Evolutionary conservation across 2,888 invertebrate genomes (phyloP), one percentile per base, ranked within the genome.

Genomic region (Latheticus oryzae): DNA sequence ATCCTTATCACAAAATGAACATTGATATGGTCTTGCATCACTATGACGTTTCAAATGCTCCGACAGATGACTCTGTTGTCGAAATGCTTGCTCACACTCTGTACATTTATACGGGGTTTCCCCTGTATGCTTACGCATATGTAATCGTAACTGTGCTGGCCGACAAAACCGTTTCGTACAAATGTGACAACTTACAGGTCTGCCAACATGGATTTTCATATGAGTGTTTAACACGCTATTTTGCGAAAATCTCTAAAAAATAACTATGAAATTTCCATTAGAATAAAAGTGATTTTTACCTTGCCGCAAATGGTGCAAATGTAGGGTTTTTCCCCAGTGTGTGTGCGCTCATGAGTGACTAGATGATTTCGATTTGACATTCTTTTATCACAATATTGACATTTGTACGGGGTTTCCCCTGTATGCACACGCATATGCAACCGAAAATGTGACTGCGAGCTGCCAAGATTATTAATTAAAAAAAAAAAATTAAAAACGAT

Each of bases 101-200:
- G 67, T 62, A 40, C 78, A 78, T 1, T 67, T 38, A 54, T 67
- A 77, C 1, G 78, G 77, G 56, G 75, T 78, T 59, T 76, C 76
- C 26, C 76, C 77, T 75, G 52, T 37, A 58, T 76, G 77, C 61
- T 69, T 73, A 28, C 74, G 60, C 72, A 76, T 69, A 52, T 77
- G 77, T 7, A 74, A 52, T 33, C 65, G 66, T 7, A 77, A 58
- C 42, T 76, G 73, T 0, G 75, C 70, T 0, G 71, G 70, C 16
- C 77, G 62, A 61, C 76, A 76, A 58, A 76, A 77, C 28, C 71
- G 63, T 55, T 76, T 72, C 0, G 66, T 65, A 47, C 77, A 77
- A 13, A 76, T 66, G 13, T 60, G 58, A 48, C 77, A 77, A n/a
- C 69, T 64, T 47, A 74, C 73, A 0, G 75, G 72, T 8, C 73